Evolutionary conservation across 92 coral and sea anemone species (phyloP), one percentile per base, ranked within the genome.

Genomic region (Epizoanthus scotinus): DNA sequence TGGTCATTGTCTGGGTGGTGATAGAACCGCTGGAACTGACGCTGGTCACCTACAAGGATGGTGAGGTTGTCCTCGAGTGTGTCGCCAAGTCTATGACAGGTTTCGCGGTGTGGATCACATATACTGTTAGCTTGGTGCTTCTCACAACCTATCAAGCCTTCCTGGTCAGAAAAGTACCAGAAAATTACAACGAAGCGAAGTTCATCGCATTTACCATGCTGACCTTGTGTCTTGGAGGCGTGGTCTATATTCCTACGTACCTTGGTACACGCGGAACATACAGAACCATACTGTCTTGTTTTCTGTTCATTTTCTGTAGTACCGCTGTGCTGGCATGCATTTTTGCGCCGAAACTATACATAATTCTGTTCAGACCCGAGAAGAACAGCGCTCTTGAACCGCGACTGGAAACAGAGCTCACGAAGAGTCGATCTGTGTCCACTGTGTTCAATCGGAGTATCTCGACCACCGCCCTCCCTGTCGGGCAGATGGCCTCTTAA

Each of bases 141-240:
- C 86, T 91, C 24, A 89, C 95, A 49, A 94, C 98, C 5, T 94
- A 91, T 60, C 95, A 94, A 73, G 98, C 98, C n/a, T 91, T 91
- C 71, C 75, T 89, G 20, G 92, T 94, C 57, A 89, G 98, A 25
- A 93, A 93, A 60, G 94, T 93, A 21, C 95, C 98, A 18, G 98
- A 89, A 75, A 94, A 94, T 82, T 91, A 91, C 85, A 94, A 94
- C 90, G 95, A 94, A 77, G 95, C 93, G 18, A 87, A 90, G 70
- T 94, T 91, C 83, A 94, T 94, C 78, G 89, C 95, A 50, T 91
- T 94, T 79, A 87, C 93, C 78, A 94, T 94, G 98, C 85, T 94
- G 44, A 91, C 93, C 8, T 64, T 89, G 2, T 94, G 95, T 38
- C 72, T 93, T 18, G 79, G 83, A 2, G 90, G 85, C 25, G 86